Evolutionary conservation across 2,888 invertebrate species (phyloP), one percentile per base, ranked within the genome.

Genomic region (Unio pictorum): DNA sequence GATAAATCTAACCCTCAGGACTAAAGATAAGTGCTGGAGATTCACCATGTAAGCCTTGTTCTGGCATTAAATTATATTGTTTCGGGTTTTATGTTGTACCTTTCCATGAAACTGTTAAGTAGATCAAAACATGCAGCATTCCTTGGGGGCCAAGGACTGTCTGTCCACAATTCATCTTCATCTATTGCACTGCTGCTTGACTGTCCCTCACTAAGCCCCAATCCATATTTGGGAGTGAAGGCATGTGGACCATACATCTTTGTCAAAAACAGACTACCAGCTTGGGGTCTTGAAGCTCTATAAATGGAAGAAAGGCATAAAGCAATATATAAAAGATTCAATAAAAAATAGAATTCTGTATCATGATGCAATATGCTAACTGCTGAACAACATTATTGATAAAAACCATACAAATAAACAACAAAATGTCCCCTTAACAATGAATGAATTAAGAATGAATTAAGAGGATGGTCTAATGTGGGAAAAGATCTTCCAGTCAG

Each of bases 21-120:
- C 8, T 4, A 11, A 45, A 45, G 45, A 45, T 45, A 11, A 2
- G 45, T 45, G 11, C 45, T 15, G 8, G 45, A 45, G 45, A 45
- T 45, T 45, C 45, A 45, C 45, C 45, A 45, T 3, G 15, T 0
- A 45, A 45, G 45, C 3, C 11, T 45, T 45, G 15, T 45, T 45
- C 45, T 15, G 2, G 15, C 11, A 45, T 11, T 45, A 11, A 45
- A 45, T 45, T 45, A 18, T 60, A 59, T 23, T 7, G n/a, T 7
- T 20, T 60, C 18, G 23, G 60, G 30, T 20, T 28, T 54, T 30
- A 64, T 57, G 26, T 20, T 69, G 64, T 73, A 89, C 89, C 90
- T 89, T 76, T 90, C 90, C 88, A 90, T 90, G 76, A 90, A 89
- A 64, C 82, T 84, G 75, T 90, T 90, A 45, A 90, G 84, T 7